phyloP scores from a whole-genome alignment of 1,140 invertebrate genomes.

The Zaprionus ghesquierei region DNA sequence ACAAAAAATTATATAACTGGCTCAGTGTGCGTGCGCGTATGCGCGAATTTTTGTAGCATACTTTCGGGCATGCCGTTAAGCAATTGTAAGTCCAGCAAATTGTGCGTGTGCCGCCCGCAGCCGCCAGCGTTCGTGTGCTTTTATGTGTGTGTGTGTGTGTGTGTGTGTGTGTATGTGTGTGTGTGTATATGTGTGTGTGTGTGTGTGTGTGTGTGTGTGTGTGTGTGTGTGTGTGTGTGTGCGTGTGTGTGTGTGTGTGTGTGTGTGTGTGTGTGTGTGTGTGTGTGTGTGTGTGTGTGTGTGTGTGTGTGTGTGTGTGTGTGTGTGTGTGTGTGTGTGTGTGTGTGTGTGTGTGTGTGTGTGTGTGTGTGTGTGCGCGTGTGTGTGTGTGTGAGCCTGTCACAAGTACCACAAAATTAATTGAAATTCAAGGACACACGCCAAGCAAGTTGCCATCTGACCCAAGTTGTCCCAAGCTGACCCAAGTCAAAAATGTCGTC shows the following conservation, averaged over 20 bases:
- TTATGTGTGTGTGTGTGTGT: slow-evolving; percentile 66
- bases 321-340: neutral
- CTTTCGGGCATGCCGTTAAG: slow-evolving; percentile 64
- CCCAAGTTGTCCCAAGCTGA: neutral
- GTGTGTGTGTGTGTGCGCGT: neutral
- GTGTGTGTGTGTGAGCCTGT: slow-evolving; percentile 10
- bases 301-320: neutral
- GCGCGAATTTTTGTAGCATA: slow-evolving; percentile 54
- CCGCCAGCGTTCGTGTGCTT: neutral
- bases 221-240: no score
- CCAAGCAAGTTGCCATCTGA: neutral
- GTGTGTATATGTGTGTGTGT: slow-evolving; percentile 64
- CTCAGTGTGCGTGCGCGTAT: slow-evolving; percentile 40
- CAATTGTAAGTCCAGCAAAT: slow-evolving; percentile 51
- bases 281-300: neutral
- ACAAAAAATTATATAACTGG: slow-evolving; percentile 66
- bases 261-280: neutral
- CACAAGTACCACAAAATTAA: slow-evolving; percentile 42
- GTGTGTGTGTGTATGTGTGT: no score
- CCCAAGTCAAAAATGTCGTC: neutral
- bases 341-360: neutral
- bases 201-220: neutral
- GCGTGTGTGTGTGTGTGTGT: neutral
- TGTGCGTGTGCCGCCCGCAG: slow-evolving; percentile 40
- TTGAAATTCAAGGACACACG: slow-evolving; percentile 72